Base-by-base conservation (phyloP, 2,888 invertebrate genomes). In the Tricholauxania praeusta region DNA sequence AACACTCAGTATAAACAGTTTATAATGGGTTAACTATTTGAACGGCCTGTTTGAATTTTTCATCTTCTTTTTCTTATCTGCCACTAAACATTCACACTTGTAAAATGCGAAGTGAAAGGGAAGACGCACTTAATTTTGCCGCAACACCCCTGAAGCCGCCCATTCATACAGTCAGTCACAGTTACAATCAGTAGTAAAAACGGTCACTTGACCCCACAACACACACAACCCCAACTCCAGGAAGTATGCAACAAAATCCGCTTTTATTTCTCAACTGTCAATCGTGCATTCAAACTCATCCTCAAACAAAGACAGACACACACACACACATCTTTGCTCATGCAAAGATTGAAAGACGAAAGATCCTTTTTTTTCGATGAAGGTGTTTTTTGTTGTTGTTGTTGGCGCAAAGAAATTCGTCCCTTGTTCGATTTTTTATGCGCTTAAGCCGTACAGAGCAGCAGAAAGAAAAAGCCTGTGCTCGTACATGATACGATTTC, bases 201-300 rank as follows among this genome's bases (percentile, higher is more conserved):
- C 39, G 10, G 39, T 39, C 39, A 39, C n/a, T 19, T 63, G 17
- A 39, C 63, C 15, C 59, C 59, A 49, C 28, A 39, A 39, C 2
- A 7, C 32, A 32, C 32, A 10, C 39, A 39, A 12, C 10, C 59
- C 52, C 32, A 47, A 17, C 19, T n/a, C 28, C 48, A 47, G 5
- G 48, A 49, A 52, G 19, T 39, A 67, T 57, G 17, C 12, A 14
- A 62, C 39, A 53, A 70, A 63, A 82, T 82, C 82, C 83, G 81
- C 83, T 82, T 82, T 82, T 81, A 83, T 82, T 83, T 82, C 82
- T 80, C 81, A 83, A 83, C 83, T 82, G 82, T 82, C 82, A 82
- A 83, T 83, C 83, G 81, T 78, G 77, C 60, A 47, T 49, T 48
- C 32, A n/a, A 66, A 32, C 53, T 59, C 63, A 10, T 60, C 32